phyloP scores from a whole-genome alignment of 1,140 invertebrate species.

The Ostrea edulis region DNA sequence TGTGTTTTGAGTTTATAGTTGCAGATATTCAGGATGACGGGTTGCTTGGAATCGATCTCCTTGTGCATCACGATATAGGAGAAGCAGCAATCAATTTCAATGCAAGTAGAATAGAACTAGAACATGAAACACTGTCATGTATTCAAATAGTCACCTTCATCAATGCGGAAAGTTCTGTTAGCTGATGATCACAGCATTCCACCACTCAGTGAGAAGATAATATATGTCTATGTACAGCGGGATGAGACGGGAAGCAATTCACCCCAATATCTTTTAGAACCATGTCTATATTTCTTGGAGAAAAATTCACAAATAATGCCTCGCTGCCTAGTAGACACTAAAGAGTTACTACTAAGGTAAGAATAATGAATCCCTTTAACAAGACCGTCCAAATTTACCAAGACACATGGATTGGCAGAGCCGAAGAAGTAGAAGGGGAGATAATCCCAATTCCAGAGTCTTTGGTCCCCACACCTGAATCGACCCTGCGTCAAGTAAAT shows the following conservation, averaged over 20 bases:
- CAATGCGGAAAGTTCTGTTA: neutral
- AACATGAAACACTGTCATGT: neutral
- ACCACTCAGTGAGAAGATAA: neutral
- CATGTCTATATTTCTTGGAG: neutral
- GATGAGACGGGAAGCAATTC: no score
- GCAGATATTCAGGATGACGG: constrained; percentile 50
- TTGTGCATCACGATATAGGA: neutral
- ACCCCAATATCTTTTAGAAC: neutral
- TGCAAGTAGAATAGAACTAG: neutral
- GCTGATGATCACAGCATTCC: constrained; percentile 6
- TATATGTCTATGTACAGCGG: constrained; percentile 28
- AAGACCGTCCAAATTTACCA: neutral
- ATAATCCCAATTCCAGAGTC: neutral
- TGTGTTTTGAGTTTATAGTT: constrained; percentile 33
- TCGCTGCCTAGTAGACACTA: neutral
- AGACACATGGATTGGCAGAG: constrained; percentile 40
- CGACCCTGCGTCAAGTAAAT: neutral
- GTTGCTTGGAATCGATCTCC: constrained; percentile 45
- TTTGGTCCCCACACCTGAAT: neutral
- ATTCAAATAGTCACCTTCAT: constrained; percentile 30
- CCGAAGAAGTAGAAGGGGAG: neutral
- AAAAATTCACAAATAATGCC: no score
- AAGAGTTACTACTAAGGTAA: constrained; percentile 19
- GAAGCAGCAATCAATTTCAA: constrained; percentile 40
- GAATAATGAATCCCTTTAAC: constrained; percentile 41